A percentile compares a stretch with the other conserved stretches of the same genome.
These are phyloP conservation scores for Sarcophaga rosellei DNA, from an alignment of 2,888 invertebrate species.

Conservation along the genomic window DNA sequence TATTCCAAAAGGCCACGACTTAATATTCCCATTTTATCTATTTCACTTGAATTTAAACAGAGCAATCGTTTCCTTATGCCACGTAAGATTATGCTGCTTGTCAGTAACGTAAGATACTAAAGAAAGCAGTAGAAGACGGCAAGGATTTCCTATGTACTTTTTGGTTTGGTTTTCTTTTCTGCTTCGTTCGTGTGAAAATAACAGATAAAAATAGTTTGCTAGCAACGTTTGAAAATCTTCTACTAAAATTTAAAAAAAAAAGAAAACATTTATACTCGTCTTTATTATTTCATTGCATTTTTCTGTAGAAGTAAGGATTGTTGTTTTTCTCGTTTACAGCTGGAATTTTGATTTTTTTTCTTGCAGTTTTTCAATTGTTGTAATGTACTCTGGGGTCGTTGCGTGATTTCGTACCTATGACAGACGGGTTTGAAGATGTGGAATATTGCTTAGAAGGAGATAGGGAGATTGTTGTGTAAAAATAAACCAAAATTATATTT, in stretches of 20 bases:
- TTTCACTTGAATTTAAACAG: slow-evolving; percentile 1
- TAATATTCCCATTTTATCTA: not conserved
- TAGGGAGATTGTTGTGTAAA: not conserved
- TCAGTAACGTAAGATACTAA: slow-evolving; percentile 1
- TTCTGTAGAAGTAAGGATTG: slow-evolving; percentile 2
- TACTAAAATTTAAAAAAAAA: slow-evolving; percentile 3
- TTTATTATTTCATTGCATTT: slow-evolving; percentile 34
- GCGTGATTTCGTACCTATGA: slow-evolving; percentile 56
- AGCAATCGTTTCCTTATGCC: slow-evolving; percentile 25
- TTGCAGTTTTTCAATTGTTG: slow-evolving; percentile 59
- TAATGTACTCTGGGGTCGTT: slow-evolving; percentile 65
- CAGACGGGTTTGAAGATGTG: not conserved
- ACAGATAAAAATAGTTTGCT: not conserved
- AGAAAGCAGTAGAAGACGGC: not conserved
- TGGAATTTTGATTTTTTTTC: not conserved
- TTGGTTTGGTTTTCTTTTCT: not conserved
- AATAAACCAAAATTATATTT: not conserved
- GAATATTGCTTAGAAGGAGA: not conserved
- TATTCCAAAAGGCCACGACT: slow-evolving; percentile 10
- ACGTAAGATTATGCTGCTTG: slow-evolving; percentile 35
- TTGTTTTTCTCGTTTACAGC: slow-evolving; percentile 35
- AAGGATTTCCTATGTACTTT: slow-evolving; percentile 32
- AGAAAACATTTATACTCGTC: not conserved
- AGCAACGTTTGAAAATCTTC: slow-evolving; percentile 28
- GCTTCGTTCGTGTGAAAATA: not conserved